phyloP scores from a whole-genome alignment of 2,888 invertebrate genomes.

The Epirrhoe tristata region DNA sequence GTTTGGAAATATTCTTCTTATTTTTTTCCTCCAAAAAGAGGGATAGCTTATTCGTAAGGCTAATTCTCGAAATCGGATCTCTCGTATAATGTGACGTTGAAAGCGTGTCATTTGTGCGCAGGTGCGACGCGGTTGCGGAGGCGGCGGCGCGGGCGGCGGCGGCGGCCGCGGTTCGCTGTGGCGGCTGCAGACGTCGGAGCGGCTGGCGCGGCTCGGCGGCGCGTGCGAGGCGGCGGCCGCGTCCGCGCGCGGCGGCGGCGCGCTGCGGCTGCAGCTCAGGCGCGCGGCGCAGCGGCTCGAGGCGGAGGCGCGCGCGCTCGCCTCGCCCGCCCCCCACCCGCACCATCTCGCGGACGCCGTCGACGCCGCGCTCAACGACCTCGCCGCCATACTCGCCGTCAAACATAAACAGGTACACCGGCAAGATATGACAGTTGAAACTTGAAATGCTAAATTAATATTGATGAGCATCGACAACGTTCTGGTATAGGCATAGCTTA shows the following conservation, averaged over 20 bases:
- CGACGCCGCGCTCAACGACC: slow-evolving; percentile 79
- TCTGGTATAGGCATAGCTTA: no score
- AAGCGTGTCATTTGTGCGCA: slow-evolving; percentile 54
- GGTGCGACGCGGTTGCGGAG: slow-evolving; percentile 51
- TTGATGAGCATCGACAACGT: no score
- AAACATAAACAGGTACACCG: slow-evolving; percentile 81
- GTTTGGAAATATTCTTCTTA: no score
- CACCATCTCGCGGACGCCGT: slow-evolving; percentile 90
- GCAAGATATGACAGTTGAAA: no score
- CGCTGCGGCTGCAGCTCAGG: slow-evolving; percentile 79
- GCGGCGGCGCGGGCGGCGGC: slow-evolving; percentile 39
- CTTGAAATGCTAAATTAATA: no score
- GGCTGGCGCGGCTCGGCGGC: slow-evolving; percentile 91
- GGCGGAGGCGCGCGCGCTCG: slow-evolving; percentile 71
- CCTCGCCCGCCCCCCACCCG: slow-evolving; percentile 77
- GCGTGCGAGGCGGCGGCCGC: slow-evolving; percentile 90
- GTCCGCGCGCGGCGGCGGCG: slow-evolving; percentile 91
- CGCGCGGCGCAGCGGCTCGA: slow-evolving; percentile 64
- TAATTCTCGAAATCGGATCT: no score
- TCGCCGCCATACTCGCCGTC: slow-evolving; percentile 87
- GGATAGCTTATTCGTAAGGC: no score
- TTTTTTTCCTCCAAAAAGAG: no score
- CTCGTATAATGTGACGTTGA: no score
- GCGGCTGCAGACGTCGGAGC: slow-evolving; percentile 78
- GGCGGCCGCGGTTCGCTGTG: slow-evolving; percentile 74